These are phyloP conservation scores for Xiphophorus birchmanni DNA, from an alignment of 2,797 vertebrate genomes.

Conservation along the genomic window DNA sequence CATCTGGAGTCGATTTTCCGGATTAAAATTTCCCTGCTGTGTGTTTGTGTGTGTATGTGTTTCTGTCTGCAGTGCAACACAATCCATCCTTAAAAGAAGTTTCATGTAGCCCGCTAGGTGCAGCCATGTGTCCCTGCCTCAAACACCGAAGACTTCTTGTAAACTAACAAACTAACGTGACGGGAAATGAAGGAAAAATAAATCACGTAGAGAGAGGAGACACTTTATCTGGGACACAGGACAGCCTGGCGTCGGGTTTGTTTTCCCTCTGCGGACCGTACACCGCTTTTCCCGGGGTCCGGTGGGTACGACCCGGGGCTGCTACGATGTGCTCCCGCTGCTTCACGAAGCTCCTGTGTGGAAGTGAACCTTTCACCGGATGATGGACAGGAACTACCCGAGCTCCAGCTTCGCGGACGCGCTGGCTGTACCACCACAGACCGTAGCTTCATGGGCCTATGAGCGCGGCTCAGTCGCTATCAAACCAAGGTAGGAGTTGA, in stretches of 20 bases:
- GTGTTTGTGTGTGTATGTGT: not conserved
- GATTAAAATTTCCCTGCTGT: not conserved
- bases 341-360: constrained; percentile 75
- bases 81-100: constrained; percentile 13
- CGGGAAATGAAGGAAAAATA: constrained; percentile 62
- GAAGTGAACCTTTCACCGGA: constrained; percentile 82
- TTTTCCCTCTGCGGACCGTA: constrained; percentile 4
- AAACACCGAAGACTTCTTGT: constrained; percentile 14
- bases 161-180: constrained; percentile 40
- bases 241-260: constrained; percentile 33
- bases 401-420: constrained; percentile 90
- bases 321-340: constrained; percentile 78
- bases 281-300: constrained; percentile 51
- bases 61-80: not conserved
- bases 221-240: constrained; percentile 38
- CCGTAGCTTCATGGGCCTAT: constrained; percentile 86
- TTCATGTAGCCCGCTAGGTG: constrained; percentile 26
- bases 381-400: constrained; percentile 96
- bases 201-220: constrained; percentile 34
- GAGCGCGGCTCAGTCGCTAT: constrained; percentile 83
- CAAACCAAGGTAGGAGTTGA: constrained; percentile 90
- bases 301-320: constrained; percentile 47
- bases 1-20: not conserved
- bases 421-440: constrained; percentile 87
- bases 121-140: constrained; percentile 27